phyloP scores from a whole-genome alignment of 2,113 vertebrate species.

The Carlito syrichta region DNA sequence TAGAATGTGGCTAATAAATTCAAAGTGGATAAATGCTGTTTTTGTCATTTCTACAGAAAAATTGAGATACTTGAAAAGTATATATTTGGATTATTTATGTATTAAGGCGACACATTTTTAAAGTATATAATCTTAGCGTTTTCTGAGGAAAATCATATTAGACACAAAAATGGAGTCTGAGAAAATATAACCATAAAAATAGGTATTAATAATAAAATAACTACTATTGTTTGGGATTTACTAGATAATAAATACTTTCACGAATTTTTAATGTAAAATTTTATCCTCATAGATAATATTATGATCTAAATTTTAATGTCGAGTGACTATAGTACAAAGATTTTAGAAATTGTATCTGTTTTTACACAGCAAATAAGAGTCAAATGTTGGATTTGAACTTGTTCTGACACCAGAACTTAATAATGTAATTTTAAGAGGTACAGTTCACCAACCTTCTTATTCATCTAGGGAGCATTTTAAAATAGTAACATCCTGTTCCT shows the following conservation, averaged over 20 bases:
- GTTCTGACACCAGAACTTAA: background rate
- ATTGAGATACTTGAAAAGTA: background rate
- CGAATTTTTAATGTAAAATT: background rate
- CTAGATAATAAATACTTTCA: background rate
- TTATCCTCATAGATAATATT: background rate
- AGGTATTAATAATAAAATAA: background rate
- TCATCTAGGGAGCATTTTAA: background rate
- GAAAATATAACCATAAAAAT: slow-evolving; percentile 11
- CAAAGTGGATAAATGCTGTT: background rate
- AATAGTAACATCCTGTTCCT: background rate
- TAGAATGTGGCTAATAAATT: background rate
- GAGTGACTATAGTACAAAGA: background rate
- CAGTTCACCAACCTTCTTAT: background rate
- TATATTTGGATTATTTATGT: background rate
- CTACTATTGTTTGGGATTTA: background rate
- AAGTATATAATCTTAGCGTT: background rate
- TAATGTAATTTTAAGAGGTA: background rate
- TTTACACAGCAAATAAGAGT: background rate
- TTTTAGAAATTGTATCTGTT: background rate
- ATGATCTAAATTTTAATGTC: background rate
- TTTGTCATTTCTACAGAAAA: background rate
- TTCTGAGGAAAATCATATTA: background rate
- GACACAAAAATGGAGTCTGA: background rate
- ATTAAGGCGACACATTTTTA: background rate
- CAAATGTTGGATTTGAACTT: background rate